A percentile compares a stretch with the other conserved stretches of the same genome.
These are phyloP conservation scores for Stylophora pistillata DNA, from an alignment of 64 coral and sea anemone genomes.

Conservation along the genomic window DNA sequence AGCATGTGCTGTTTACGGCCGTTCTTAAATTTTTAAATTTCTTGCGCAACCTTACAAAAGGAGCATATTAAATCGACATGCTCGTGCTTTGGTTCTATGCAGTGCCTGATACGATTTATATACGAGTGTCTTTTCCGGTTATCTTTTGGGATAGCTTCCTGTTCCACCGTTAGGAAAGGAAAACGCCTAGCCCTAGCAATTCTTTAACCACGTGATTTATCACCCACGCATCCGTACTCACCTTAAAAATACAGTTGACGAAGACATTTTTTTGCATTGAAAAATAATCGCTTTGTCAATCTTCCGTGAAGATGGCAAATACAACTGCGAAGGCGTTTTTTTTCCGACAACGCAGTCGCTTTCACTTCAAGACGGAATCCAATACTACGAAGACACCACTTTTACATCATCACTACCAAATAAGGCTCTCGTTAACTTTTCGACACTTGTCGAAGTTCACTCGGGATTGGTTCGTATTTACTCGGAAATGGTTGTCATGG, in stretches of 20 bases:
- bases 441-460: constrained; percentile 32
- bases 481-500: constrained; percentile 57
- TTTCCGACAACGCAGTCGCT: background rate
- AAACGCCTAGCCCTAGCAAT: background rate
- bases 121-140: constrained; percentile 11
- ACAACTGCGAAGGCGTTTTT: background rate
- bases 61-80: no score
- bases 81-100: no score
- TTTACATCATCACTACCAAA: constrained; percentile 42
- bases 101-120: background rate
- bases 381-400: constrained; percentile 6
- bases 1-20: background rate
- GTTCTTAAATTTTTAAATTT: background rate
- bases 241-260: background rate
- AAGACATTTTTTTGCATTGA: constrained; percentile 20
- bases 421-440: constrained; percentile 12
- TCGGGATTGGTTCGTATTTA: constrained; percentile 59
- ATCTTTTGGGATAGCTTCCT: constrained; percentile 6
- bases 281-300: background rate
- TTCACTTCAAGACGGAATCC: constrained; percentile 32
- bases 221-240: constrained; percentile 51
- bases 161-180: background rate
- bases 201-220: constrained; percentile 39
- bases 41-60: no score
- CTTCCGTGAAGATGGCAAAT: constrained; percentile 1